Percentiles rank a stretch among this genome's conserved stretches.
Conservation (phyloP, 1,140 invertebrate species). For the Halyomorpha halys region DNA sequence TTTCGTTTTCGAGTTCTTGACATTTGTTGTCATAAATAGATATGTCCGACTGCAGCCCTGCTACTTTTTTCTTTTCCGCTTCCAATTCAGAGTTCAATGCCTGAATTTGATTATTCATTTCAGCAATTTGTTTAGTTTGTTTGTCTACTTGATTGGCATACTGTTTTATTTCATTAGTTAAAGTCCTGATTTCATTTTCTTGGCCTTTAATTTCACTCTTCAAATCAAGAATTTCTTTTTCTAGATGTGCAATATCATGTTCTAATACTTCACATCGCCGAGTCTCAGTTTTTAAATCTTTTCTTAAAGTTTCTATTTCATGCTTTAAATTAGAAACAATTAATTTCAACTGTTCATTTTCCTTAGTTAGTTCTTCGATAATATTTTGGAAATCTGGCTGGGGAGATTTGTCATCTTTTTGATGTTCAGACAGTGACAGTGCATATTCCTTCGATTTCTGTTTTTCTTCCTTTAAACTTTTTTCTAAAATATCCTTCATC, state of each 20-base stretch:
- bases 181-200: conserved; percentile 11
- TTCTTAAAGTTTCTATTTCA: not conserved
- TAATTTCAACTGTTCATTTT: conserved; percentile 18
- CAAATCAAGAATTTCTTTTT: conserved; percentile 2
- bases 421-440: too few relatives aligned
- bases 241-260: conserved; percentile 4
- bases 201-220: not conserved
- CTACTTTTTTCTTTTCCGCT: conserved; percentile 5
- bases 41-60: not conserved
- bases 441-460: not conserved
- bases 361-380: not conserved
- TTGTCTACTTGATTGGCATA: conserved; percentile 1
- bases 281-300: conserved; percentile 12
- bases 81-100: conserved; percentile 3
- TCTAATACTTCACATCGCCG: not conserved
- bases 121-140: conserved; percentile 2
- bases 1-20: not conserved
- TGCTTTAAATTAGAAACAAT: not conserved
- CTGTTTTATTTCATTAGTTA: conserved; percentile 16
- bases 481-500: not conserved
- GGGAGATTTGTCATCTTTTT: not conserved
- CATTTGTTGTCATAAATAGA: not conserved
- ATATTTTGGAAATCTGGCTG: too few relatives aligned
- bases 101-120: conserved; percentile 1
- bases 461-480: conserved; percentile 7